Conservation (phyloP, 2,888 invertebrate species). For the Notocelia uddmanniana region DNA sequence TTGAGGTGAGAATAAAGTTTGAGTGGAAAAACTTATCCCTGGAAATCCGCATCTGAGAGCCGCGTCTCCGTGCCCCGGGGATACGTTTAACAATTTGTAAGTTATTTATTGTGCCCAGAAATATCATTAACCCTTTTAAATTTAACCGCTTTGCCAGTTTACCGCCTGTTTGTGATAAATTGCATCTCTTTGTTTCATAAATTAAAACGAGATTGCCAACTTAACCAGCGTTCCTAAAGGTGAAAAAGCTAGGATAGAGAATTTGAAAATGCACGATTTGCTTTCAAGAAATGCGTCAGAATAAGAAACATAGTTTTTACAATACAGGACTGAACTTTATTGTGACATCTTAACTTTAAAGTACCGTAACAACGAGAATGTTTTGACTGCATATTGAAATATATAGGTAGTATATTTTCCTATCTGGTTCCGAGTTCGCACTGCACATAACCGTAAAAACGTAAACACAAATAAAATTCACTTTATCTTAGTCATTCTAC, state of each 20-base stretch:
- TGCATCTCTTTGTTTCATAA: slow-evolving; percentile 48
- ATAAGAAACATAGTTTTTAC: not conserved
- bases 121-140: slow-evolving; percentile 82
- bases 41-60: slow-evolving; percentile 68
- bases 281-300: not conserved
- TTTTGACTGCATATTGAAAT: not conserved
- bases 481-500: slow-evolving; percentile 7
- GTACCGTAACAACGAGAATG: not conserved
- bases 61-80: slow-evolving; percentile 71
- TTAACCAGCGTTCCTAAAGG: slow-evolving; percentile 31
- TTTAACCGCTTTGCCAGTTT: slow-evolving; percentile 63
- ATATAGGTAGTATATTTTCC: not conserved
- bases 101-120: slow-evolving; percentile 82
- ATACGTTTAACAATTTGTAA: slow-evolving; percentile 82
- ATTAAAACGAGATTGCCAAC: slow-evolving; percentile 38
- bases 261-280: not conserved
- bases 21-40: slow-evolving; percentile 83
- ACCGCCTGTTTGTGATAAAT: slow-evolving; percentile 60
- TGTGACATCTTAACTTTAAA: not conserved
- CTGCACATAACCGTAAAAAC: not conserved
- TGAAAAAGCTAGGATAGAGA: slow-evolving; percentile 19
- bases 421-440: not conserved
- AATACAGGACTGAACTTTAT: not conserved
- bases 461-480: slow-evolving; percentile 15
- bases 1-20: slow-evolving; percentile 84